Evolutionary conservation across 2,113 vertebrate genomes (phyloP).

Genomic region (Sapayoa aenigma): DNA sequence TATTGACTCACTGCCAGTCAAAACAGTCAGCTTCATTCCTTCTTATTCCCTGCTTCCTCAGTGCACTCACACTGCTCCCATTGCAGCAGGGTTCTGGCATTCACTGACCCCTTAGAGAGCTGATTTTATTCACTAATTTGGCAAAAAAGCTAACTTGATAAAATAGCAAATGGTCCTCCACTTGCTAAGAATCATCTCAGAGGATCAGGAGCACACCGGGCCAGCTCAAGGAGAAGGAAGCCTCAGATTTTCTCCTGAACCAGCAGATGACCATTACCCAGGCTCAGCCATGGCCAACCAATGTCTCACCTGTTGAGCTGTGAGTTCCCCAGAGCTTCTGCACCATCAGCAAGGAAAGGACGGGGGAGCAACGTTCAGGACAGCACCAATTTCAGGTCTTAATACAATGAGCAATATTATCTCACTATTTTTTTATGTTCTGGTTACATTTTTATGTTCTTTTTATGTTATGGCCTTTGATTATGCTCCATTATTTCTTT

Average conservation of each 20-base stretch:
- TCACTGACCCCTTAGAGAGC: not conserved
- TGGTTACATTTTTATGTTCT: no score
- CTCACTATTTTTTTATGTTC: not conserved
- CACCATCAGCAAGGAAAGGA: not conserved
- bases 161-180: not conserved
- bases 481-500: not conserved
- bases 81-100: not conserved
- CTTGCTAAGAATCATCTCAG: not conserved
- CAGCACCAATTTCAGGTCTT: not conserved
- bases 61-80: not conserved
- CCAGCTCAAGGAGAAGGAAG: not conserved
- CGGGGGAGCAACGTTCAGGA: fast-evolving
- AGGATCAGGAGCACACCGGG: not conserved
- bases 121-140: not conserved
- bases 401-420: not conserved
- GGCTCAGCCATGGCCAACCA: not conserved
- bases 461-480: not conserved
- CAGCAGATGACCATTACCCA: fast-evolving
- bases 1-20: not conserved
- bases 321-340: not conserved
- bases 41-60: not conserved
- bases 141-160: not conserved
- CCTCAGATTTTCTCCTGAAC: not conserved
- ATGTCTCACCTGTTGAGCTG: not conserved
- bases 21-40: not conserved